Base-by-base conservation (phyloP, 2,888 invertebrate species). In the Lasius fuliginosus region DNA sequence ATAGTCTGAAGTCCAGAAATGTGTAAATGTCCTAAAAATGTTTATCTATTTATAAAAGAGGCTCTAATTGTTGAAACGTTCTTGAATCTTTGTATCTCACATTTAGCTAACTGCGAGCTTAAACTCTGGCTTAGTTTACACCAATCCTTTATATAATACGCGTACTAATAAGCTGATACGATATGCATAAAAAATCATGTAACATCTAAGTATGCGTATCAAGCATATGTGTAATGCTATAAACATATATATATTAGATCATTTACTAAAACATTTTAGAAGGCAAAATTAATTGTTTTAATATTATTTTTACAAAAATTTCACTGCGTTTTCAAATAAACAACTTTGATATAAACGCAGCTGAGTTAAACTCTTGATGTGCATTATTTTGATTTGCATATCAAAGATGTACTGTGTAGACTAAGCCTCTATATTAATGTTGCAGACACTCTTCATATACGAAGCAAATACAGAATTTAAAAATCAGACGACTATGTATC, bases 1-100 rank as follows among this genome's bases (percentile, higher is more conserved):
- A 60, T n/a, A 60, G 18, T 79, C 58, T 42, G 1, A 58, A 58
- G 60, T 46, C 11, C 8, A 60, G 3, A 71, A 60, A 71, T 1
- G 9, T 60, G 9, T 60, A 60, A 71, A 79, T 5, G 18, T 79
- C 9, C 30, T n/a, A 67, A 68, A 12, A 40, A n/a, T 15, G 42
- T 58, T 23, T 18, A 36, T 23, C n/a, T n/a, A 56, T 27, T 49
- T 40, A 33, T 30, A 3, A 56, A 71, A 71, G n/a, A 36, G 36
- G 12, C 49, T 60, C 36, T n/a, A 46, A 71, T 60, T 71, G 8
- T 71, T 56, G 18, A 58, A 76, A 33, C 46, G 8, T 68, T 69
- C 33, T 69, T 58, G 42, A 82, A 49, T 69, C 40, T 64, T 71
- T 64, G 49, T 49, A 62, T 60, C 58, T 33, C 30, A 36, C 64